These are phyloP conservation scores for Synodontis membranacea DNA, from an alignment of 2,113 vertebrate genomes.

Conservation along the genomic window DNA sequence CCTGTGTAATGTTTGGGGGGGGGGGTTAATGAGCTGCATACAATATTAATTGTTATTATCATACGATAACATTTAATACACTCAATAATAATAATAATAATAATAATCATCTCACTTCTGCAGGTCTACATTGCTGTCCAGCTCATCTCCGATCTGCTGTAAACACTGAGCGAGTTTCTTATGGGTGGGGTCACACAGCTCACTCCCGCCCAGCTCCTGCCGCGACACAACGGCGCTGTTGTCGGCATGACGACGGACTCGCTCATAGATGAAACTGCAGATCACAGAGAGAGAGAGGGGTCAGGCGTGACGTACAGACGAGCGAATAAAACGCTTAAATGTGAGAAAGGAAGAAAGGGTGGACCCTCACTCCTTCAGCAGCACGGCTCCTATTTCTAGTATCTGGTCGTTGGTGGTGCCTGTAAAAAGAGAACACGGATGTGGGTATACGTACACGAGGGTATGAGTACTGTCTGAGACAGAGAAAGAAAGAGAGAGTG, in stretches of 20 bases:
- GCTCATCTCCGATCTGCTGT: conserved; percentile 86
- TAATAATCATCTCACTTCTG: conserved; percentile 71
- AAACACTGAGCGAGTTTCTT: conserved; percentile 81
- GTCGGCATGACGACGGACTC: conserved; percentile 61
- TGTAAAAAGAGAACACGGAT: conserved; percentile 53
- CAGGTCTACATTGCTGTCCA: conserved; percentile 82
- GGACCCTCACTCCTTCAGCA: conserved; percentile 73
- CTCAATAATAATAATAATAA: background rate
- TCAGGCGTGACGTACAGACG: background rate
- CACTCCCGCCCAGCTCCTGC: conserved; percentile 62
- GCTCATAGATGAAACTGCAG: conserved; percentile 72
- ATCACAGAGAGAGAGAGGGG: background rate
- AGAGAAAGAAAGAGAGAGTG: background rate
- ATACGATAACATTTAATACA: too few relatives aligned
- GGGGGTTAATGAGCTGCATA: too few relatives aligned
- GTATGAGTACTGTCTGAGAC: background rate
- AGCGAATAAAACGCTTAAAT: background rate
- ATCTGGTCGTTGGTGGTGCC: conserved; percentile 62
- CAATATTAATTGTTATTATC: background rate
- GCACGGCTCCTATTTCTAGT: conserved; percentile 63
- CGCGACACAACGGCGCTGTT: conserved; percentile 52
- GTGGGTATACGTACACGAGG: too few relatives aligned
- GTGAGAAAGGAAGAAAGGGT: background rate
- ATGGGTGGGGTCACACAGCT: conserved; percentile 73
- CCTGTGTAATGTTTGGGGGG: too few relatives aligned